phyloP scores from a whole-genome alignment of 2,888 invertebrate species.

The Chirona hameri region DNA sequence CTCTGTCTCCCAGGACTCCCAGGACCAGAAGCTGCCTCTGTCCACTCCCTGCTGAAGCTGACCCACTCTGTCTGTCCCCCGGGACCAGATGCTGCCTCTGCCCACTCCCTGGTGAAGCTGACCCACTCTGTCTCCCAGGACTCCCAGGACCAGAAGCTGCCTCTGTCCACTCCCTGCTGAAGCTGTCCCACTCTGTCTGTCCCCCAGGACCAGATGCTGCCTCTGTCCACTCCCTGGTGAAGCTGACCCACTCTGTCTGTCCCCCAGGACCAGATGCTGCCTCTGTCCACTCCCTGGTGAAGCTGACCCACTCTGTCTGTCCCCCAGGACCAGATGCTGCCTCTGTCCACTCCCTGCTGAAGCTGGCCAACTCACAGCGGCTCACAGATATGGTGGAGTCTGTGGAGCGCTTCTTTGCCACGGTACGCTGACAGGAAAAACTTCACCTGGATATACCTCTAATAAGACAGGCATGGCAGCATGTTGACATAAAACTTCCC shows the following conservation, averaged over 20 bases:
- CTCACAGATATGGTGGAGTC: constrained; percentile 65
- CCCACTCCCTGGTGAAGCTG: constrained; percentile 75
- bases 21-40: constrained; percentile 38
- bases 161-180: no score
- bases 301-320: no score
- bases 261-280: no score
- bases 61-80: no score
- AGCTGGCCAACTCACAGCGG: constrained; percentile 75
- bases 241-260: constrained; percentile 67
- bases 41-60: constrained; percentile 74
- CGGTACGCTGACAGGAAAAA: constrained; percentile 41
- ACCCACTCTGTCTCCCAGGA: constrained; percentile 65
- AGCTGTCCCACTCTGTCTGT: no score
- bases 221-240: constrained; percentile 67
- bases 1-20: no score
- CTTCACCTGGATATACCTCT: no score
- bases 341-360: constrained; percentile 67
- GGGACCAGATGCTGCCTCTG: constrained; percentile 38
- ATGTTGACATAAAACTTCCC: no score
- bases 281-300: no score
- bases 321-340: background rate
- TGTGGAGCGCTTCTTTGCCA: constrained; percentile 65
- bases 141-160: no score
- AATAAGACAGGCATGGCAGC: no score
- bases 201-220: background rate